phyloP scores from a whole-genome alignment of 2,797 vertebrate genomes.

The Sebastes diploproa region DNA sequence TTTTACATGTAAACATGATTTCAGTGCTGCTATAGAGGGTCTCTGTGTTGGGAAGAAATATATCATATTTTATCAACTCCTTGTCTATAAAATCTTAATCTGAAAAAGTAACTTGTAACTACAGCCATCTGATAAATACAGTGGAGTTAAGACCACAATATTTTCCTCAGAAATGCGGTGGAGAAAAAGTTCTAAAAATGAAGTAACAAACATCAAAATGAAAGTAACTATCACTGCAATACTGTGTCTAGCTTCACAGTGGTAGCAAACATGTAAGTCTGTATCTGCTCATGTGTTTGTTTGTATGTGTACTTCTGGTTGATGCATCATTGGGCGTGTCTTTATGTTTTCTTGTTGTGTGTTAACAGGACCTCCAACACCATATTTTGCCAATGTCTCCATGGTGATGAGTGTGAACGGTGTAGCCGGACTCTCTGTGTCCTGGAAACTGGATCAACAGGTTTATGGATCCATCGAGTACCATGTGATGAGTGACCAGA shows the following conservation, averaged over 20 bases:
- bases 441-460: conserved; percentile 67
- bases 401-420: conserved; percentile 55
- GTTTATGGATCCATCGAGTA: conserved; percentile 80
- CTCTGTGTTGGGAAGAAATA: too few species aligned
- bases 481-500: conserved; percentile 71
- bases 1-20: too few species aligned
- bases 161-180: background rate
- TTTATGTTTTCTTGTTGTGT: conserved; percentile 27
- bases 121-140: background rate
- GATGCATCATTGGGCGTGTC: background rate
- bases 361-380: conserved; percentile 83
- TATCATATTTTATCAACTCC: background rate
- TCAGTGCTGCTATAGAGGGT: too few species aligned
- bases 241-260: background rate
- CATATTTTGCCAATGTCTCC: conserved; percentile 75
- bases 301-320: background rate
- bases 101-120: background rate
- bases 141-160: background rate
- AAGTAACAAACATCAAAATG: background rate
- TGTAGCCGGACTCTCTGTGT: conserved; percentile 74
- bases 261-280: background rate
- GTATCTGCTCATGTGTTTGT: background rate
- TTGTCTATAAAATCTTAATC: background rate
- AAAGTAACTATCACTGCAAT: background rate
- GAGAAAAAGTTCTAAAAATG: background rate